Conservation (phyloP, 64 coral and sea anemone genomes). For the Orbicella faveolata region DNA sequence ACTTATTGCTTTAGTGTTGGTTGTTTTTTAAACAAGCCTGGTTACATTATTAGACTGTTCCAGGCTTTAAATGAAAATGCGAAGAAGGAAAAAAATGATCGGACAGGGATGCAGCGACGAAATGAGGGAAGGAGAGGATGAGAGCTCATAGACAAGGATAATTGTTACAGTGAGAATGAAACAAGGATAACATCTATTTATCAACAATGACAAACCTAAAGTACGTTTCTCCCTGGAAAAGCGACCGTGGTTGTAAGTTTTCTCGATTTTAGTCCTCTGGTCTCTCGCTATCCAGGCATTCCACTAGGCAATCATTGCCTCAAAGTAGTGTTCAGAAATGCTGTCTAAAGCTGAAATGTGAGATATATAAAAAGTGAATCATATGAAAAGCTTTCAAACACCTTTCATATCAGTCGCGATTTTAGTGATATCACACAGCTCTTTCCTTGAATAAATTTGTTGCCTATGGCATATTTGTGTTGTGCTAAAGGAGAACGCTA, state of each 20-base stretch:
- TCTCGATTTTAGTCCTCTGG: conserved; percentile 6
- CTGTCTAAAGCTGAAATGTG: conserved; percentile 8
- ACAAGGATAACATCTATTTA: neutral
- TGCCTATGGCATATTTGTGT: too few species aligned
- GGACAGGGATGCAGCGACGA: neutral
- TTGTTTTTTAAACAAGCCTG: too few species aligned
- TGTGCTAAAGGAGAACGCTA: too few species aligned
- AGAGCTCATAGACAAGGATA: neutral
- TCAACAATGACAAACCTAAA: conserved; percentile 21
- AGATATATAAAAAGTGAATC: neutral
- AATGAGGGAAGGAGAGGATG: neutral
- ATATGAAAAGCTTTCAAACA: too few species aligned
- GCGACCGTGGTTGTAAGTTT: conserved; percentile 25
- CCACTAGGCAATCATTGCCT: conserved; percentile 32
- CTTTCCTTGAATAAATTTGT: too few species aligned
- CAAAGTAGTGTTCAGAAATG: neutral
- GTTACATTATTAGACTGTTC: too few species aligned
- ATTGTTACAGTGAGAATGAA: neutral
- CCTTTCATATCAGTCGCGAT: too few species aligned
- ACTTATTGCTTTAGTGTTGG: too few species aligned
- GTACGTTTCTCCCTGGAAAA: conserved; percentile 27
- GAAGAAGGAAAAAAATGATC: too few species aligned
- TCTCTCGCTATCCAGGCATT: conserved; percentile 35
- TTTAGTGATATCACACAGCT: too few species aligned
- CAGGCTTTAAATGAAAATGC: too few species aligned